A percentile compares a stretch with the other conserved stretches of the same genome.
These are phyloP conservation scores for Ctenoplectra terminalis DNA, from an alignment of 1,140 invertebrate genomes.

Conservation along the genomic window DNA sequence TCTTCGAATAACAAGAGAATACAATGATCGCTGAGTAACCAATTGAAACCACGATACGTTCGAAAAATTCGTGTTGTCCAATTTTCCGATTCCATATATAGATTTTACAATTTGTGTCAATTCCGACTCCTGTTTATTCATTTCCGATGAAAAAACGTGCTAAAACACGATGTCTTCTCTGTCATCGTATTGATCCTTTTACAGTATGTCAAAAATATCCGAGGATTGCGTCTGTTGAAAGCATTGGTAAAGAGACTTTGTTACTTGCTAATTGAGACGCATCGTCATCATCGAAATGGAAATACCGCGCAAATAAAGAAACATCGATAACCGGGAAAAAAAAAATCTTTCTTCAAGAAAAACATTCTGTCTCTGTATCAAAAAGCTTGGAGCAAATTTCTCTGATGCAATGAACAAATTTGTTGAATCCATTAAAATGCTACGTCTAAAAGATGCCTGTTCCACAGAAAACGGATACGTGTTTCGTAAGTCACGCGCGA, in stretches of 20 bases:
- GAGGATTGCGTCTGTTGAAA: conserved; percentile 2
- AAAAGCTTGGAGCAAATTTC: background rate
- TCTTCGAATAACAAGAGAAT: conserved; percentile 46
- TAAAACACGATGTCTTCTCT: conserved; percentile 54
- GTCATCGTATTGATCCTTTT: no score
- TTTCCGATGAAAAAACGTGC: conserved; percentile 42
- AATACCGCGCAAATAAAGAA: conserved; percentile 31
- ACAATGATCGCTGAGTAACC: background rate
- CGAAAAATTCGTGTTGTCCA: background rate
- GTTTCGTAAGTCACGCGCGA: background rate
- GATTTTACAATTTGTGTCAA: conserved; percentile 7
- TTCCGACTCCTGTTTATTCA: conserved; percentile 39
- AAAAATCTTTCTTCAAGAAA: background rate
- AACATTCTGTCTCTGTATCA: background rate
- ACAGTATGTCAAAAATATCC: no score
- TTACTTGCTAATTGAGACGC: conserved; percentile 23
- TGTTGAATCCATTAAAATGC: background rate
- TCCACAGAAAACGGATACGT: background rate
- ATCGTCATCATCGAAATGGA: conserved; percentile 17
- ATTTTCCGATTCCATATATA: background rate
- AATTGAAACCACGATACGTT: background rate
- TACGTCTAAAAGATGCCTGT: background rate
- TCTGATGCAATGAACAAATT: background rate
- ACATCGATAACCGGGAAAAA: background rate
- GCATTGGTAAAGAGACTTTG: background rate